Evolutionary conservation across 2,113 vertebrate genomes (phyloP), one percentile per base, ranked within the genome.

Genomic region (Oncorhynchus nerka): DNA sequence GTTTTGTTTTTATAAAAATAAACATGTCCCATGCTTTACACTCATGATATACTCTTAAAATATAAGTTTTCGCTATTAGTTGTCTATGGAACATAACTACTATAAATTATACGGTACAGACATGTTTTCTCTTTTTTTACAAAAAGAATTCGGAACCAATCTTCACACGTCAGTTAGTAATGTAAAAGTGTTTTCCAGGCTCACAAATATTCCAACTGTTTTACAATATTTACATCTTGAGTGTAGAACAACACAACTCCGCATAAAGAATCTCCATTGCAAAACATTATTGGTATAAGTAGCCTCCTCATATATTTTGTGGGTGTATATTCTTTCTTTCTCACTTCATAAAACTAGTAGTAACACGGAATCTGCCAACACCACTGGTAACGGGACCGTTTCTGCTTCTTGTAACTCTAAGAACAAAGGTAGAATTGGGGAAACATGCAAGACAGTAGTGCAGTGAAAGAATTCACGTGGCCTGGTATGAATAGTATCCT

Each of bases 1-100:
- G 81, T 80, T 84, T 80, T 39, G 4, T 55, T 55, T 84, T 92
- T 93, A 93, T 90, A 94, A 94, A 94, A 94, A 94, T 93, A 94
- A 92, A 92, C 87, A 93, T 83, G 85, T 91, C 81, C 81, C 93
- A 94, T 93, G 93, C 92, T 90, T 88, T 88, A 45, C 12, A 84
- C 79, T 89, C 76, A 83, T 89, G 83, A 84, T 88, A 88, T 90
- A 86, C 62, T 89, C 84, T 87, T 92, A 93, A 93, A 94, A 93
- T 93, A 93, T 92, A 93, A 75, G 79, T 88, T 91, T 76, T 89
- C 82, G 82, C 89, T 91, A 91, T 93, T 91, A 85, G 85, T 88
- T 55, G 71, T 90, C 86, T 93, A 92, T 92, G 77, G 87, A 91
- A 92, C 39, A 11, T 45, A 45, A 45, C 9, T 89, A 91, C 91